These are phyloP conservation scores for Loripinus fragilis DNA, from an alignment of 2,888 invertebrate species.

Conservation along the genomic window DNA sequence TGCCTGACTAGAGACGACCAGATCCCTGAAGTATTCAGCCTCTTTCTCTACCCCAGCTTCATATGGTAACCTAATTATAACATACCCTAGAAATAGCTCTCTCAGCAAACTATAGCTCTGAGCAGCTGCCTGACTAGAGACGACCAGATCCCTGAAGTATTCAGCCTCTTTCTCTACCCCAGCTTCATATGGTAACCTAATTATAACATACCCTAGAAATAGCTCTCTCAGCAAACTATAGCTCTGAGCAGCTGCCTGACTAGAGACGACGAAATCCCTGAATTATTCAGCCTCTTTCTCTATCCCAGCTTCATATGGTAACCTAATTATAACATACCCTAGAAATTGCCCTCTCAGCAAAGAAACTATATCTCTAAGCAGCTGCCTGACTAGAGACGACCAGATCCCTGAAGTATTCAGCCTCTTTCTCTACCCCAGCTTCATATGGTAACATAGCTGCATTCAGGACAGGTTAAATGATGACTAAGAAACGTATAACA, in stretches of 20 bases:
- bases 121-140: slow-evolving; percentile 76
- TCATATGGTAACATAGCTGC: slow-evolving; percentile 71
- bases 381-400: slow-evolving; percentile 72
- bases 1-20: slow-evolving; percentile 74
- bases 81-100: slow-evolving; percentile 75
- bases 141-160: slow-evolving; percentile 64
- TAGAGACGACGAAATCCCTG: slow-evolving; percentile 65
- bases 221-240: slow-evolving; percentile 79
- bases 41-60: slow-evolving; percentile 71
- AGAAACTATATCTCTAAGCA: slow-evolving; percentile 80
- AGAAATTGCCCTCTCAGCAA: slow-evolving; percentile 75
- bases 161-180: slow-evolving; percentile 70
- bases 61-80: slow-evolving; percentile 63
- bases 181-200: slow-evolving; percentile 71
- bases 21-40: slow-evolving; percentile 56
- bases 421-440: slow-evolving; percentile 69
- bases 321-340: slow-evolving; percentile 69
- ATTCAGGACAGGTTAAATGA: too few species aligned
- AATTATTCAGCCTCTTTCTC: slow-evolving; percentile 65
- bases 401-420: slow-evolving; percentile 61
- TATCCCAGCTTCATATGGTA: slow-evolving; percentile 73
- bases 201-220: slow-evolving; percentile 70
- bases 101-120: slow-evolving; percentile 78
- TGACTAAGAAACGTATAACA: too few species aligned
- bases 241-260: slow-evolving; percentile 77